These are phyloP conservation scores for Pocillopora verrucosa DNA, from an alignment of 64 coral and sea anemone genomes.

Conservation along the genomic window DNA sequence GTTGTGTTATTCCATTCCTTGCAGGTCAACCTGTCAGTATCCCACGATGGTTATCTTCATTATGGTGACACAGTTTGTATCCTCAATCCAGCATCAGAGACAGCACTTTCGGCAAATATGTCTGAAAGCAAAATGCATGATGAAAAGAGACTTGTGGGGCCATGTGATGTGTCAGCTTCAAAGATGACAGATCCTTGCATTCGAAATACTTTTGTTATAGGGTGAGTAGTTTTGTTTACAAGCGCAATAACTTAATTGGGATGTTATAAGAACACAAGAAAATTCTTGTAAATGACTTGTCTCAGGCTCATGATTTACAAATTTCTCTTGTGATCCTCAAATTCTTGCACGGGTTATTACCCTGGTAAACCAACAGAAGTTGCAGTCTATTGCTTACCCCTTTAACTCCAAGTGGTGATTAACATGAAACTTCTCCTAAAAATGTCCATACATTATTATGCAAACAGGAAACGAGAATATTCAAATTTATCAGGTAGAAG, in stretches of 20 bases:
- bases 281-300: no score
- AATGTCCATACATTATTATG: no score
- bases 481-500: no score
- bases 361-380: no score
- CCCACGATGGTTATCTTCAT: constrained; percentile 95
- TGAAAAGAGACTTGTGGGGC: constrained; percentile 77
- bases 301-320: no score
- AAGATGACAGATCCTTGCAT: constrained; percentile 88
- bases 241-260: background rate
- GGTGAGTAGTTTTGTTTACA: constrained; percentile 42
- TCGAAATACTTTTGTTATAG: constrained; percentile 88
- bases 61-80: constrained; percentile 81
- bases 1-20: background rate
- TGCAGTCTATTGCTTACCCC: no score
- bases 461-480: no score
- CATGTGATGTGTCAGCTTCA: constrained; percentile 92
- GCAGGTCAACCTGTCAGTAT: constrained; percentile 78
- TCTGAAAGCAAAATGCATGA: constrained; percentile 97
- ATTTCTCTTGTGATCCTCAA: no score
- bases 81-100: constrained; percentile 72
- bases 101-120: constrained; percentile 90
- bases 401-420: no score
- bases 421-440: no score
- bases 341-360: no score
- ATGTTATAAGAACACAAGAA: no score